Base-by-base conservation (phyloP, 2,888 invertebrate genomes). In the Hemicrepidius hirtus region DNA sequence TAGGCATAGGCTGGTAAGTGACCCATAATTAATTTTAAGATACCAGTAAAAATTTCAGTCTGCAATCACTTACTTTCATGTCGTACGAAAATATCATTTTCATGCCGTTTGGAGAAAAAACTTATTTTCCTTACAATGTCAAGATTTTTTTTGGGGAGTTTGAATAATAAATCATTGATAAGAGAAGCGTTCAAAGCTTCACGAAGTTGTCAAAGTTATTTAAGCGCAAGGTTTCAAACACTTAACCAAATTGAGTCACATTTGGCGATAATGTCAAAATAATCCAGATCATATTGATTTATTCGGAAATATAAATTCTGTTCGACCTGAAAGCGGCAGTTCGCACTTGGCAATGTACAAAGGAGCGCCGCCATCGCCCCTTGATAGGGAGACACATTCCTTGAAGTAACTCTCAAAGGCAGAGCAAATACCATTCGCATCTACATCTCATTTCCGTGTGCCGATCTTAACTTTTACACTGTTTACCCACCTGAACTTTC, bases 391-490 rank as follows among this genome's bases (percentile, higher is more conserved):
- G 37, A 62, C 40, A 67, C 67, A 62, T 50, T 62, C 68, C 40
- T 62, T 28, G 35, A 20, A 44, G 50, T 60, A 50, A 50, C 53
- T 68, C 60, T 68, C 60, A 68, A 68, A 68, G 68, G 53, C 49
- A 68, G 40, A 60, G 68, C 60, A 68, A 68, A 68, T 68, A 68
- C 60, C 68, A 49, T 60, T 62, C 62, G 62, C 53, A 50, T 68
- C 50, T 68, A 62, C 68, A 68, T 68, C 68, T 68, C 62, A 68
- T 53, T 68, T 68, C 60, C 68, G 35, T 68, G 50, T 50, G 62
- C 21, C 59, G 20, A 59, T 60, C 68, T 68, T 46, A 68, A 68
- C 60, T 68, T 68, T 57, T 46, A 59, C 50, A 53, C 46, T 60
- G 60, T 62, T 68, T 62, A 28, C 57, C 49, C 40, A 37, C 57